These are phyloP conservation scores for Ornithoptera priamus DNA, from an alignment of 2,888 invertebrate genomes.

Conservation along the genomic window DNA sequence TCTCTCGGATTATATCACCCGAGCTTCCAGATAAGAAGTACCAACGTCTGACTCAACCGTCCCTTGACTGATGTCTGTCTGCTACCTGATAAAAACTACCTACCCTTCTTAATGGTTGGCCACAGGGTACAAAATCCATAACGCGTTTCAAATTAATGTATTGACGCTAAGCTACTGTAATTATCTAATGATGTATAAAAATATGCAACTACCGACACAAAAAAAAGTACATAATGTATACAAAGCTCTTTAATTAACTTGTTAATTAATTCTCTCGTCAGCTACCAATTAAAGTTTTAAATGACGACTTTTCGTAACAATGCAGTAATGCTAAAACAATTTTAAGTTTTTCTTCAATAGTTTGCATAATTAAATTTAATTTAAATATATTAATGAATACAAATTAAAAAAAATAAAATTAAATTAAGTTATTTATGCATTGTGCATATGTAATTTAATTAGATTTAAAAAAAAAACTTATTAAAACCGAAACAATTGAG, in stretches of 20 bases:
- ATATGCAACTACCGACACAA: conserved; percentile 16
- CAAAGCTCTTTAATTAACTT: conserved; percentile 22
- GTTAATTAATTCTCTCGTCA: conserved; percentile 28
- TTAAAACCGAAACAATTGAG: no score
- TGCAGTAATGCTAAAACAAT: background rate
- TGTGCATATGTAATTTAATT: background rate
- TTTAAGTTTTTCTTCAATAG: background rate
- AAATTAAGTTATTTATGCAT: background rate
- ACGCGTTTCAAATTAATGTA: conserved; percentile 24
- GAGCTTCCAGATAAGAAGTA: conserved; percentile 53
- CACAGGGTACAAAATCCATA: conserved; percentile 40
- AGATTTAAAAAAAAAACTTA: no score
- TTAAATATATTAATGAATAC: background rate
- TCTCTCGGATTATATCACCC: conserved; percentile 67
- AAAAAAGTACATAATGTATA: conserved; percentile 19
- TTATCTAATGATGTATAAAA: conserved; percentile 8
- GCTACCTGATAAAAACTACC: conserved; percentile 59
- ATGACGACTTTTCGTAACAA: background rate
- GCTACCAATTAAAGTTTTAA: conserved; percentile 14
- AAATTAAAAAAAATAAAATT: background rate
- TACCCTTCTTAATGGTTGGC: conserved; percentile 41
- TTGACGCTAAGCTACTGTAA: conserved; percentile 19
- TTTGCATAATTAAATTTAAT: background rate
- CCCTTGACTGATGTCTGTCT: conserved; percentile 63
- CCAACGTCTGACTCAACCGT: conserved; percentile 59